phyloP scores from a whole-genome alignment of 2,113 vertebrate genomes.

The Crocuta crocuta region DNA sequence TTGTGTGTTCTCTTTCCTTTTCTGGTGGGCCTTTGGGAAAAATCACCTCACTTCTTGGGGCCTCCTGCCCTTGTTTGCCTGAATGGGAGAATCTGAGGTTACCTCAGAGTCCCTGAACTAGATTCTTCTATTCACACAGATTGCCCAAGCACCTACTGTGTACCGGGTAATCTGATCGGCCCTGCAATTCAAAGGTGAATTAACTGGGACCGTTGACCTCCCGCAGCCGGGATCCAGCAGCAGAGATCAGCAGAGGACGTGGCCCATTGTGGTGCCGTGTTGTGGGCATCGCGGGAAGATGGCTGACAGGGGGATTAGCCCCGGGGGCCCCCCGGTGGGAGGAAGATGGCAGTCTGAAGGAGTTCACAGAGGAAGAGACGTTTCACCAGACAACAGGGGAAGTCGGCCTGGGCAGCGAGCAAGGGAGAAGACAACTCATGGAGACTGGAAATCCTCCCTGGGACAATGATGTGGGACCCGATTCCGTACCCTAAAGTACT shows the following conservation, averaged over 20 bases:
- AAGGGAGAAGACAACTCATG: neutral
- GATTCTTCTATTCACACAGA: neutral
- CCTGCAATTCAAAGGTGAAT: neutral
- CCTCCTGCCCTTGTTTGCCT: neutral
- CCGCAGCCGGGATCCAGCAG: neutral
- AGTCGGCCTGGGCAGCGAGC: neutral
- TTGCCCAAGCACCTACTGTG: rapidly evolving
- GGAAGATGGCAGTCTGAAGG: neutral
- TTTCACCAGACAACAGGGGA: neutral
- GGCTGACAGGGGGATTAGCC: neutral
- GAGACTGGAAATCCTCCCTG: neutral
- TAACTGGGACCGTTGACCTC: neutral
- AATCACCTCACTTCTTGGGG: neutral
- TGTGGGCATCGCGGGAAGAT: neutral
- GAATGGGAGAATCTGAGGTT: neutral
- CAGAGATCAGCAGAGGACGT: neutral
- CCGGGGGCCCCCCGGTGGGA: neutral
- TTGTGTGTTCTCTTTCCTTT: neutral
- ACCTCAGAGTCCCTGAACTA: neutral
- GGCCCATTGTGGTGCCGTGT: rapidly evolving
- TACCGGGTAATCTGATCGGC: neutral
- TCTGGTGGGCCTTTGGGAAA: neutral
- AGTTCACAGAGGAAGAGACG: neutral
- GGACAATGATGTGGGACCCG: neutral
- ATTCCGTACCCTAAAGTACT: neutral